phyloP scores from a whole-genome alignment of 2,113 vertebrate genomes.

The Nansenia antarctica region DNA sequence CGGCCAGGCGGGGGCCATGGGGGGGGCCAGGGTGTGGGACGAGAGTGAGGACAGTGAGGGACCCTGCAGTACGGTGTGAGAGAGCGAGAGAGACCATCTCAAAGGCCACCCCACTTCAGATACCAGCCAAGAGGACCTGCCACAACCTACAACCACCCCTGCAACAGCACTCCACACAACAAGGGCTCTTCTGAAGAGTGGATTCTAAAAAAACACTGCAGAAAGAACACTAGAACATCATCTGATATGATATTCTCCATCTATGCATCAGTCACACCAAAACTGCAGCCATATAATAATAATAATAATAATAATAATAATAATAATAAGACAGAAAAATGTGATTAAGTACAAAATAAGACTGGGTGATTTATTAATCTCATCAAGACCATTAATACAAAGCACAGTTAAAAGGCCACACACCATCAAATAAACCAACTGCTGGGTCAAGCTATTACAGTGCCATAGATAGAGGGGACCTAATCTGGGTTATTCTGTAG shows the following conservation, averaged over 20 bases:
- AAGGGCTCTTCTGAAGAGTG: too few relatives aligned
- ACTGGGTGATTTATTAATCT: slow-evolving; percentile 98
- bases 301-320: too few relatives aligned
- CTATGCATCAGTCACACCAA: too few relatives aligned
- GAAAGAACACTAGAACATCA: too few relatives aligned
- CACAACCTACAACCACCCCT: neutral
- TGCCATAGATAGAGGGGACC: slow-evolving; percentile 52
- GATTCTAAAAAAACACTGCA: too few relatives aligned
- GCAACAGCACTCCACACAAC: neutral
- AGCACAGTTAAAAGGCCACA: slow-evolving; percentile 94
- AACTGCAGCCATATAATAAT: too few relatives aligned
- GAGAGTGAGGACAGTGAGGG: slow-evolving; percentile 79
- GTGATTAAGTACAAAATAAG: slow-evolving; percentile 87
- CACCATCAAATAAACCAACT: slow-evolving; percentile 84
- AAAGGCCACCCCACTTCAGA: neutral
- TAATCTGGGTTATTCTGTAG: slow-evolving; percentile 26
- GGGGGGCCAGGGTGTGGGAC: slow-evolving; percentile 60
- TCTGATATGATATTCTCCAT: too few relatives aligned
- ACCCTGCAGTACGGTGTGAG: slow-evolving; percentile 77
- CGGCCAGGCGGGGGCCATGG: slow-evolving; percentile 16
- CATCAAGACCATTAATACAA: slow-evolving; percentile 98
- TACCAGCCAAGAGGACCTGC: too few relatives aligned
- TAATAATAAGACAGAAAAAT: slow-evolving; percentile 23
- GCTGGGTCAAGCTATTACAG: slow-evolving; percentile 78
- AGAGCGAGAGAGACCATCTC: neutral